These are phyloP conservation scores for Turnix velox DNA, from an alignment of 2,113 vertebrate species.

Conservation along the genomic window DNA sequence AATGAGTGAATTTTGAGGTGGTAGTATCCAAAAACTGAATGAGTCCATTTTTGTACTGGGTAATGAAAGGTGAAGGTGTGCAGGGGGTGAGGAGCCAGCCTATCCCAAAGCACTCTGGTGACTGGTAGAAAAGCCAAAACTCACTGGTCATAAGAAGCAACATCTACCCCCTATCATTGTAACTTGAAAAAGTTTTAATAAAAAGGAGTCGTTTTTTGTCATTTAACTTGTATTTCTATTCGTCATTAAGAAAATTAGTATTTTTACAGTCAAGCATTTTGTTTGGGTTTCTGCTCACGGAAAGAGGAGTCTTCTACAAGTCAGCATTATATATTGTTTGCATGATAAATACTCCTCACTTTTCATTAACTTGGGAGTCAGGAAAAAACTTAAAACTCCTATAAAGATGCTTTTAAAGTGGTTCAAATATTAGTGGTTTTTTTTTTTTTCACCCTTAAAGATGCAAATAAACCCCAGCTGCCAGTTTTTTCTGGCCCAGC, in stretches of 20 bases:
- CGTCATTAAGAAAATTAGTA: fast-evolving
- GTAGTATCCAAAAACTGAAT: constrained; percentile 29
- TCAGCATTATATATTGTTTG: background rate
- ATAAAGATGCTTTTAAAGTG: background rate
- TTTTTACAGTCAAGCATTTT: background rate
- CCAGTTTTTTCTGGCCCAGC: background rate
- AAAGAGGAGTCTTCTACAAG: background rate
- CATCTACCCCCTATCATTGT: background rate
- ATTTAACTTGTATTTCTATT: background rate
- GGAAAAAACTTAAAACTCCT: background rate
- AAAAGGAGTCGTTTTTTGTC: background rate
- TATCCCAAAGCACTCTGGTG: background rate
- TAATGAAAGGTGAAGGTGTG: background rate
- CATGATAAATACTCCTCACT: background rate
- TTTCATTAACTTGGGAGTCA: background rate
- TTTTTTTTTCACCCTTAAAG: background rate
- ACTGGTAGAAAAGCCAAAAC: background rate
- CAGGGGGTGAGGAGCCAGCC: background rate
- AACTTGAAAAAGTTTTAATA: constrained; percentile 10
- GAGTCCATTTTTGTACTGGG: background rate
- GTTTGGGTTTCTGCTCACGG: background rate
- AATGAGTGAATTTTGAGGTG: background rate
- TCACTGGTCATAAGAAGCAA: background rate
- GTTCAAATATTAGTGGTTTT: background rate
- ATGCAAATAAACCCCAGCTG: background rate